Conservation (phyloP, 2,113 vertebrate species). For the Tauraco erythrolophus region DNA sequence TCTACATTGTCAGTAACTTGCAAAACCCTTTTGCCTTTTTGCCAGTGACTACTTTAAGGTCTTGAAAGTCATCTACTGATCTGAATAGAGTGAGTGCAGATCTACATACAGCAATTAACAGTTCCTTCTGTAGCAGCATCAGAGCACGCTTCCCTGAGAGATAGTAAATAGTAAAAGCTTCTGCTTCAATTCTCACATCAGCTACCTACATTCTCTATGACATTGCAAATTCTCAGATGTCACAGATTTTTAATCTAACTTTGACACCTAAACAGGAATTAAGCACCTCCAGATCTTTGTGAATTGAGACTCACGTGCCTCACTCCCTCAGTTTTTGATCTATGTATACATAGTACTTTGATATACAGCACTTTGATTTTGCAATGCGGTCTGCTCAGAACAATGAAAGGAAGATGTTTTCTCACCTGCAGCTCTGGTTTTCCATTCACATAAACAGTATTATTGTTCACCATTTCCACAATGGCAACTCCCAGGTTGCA, state of each 20-base stretch:
- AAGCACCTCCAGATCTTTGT: neutral
- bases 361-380: neutral
- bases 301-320: rapidly evolving
- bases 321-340: neutral
- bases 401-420: neutral
- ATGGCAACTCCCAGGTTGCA: slow-evolving; percentile 98
- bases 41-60: neutral
- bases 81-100: neutral
- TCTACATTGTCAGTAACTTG: neutral
- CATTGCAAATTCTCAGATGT: neutral
- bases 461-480: slow-evolving; percentile 99
- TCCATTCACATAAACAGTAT: slow-evolving; percentile 90
- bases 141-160: neutral
- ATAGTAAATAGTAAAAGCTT: neutral
- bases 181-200: neutral
- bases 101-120: neutral
- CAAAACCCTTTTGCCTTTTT: neutral
- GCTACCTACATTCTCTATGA: neutral
- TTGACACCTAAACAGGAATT: neutral
- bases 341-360: rapidly evolving
- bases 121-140: neutral
- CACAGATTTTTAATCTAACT: neutral
- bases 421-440: slow-evolving; percentile 90
- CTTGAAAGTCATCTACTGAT: neutral
- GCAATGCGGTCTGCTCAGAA: neutral